These are phyloP conservation scores for Girardinus metallicus DNA, from an alignment of 2,797 vertebrate genomes.

Conservation along the genomic window DNA sequence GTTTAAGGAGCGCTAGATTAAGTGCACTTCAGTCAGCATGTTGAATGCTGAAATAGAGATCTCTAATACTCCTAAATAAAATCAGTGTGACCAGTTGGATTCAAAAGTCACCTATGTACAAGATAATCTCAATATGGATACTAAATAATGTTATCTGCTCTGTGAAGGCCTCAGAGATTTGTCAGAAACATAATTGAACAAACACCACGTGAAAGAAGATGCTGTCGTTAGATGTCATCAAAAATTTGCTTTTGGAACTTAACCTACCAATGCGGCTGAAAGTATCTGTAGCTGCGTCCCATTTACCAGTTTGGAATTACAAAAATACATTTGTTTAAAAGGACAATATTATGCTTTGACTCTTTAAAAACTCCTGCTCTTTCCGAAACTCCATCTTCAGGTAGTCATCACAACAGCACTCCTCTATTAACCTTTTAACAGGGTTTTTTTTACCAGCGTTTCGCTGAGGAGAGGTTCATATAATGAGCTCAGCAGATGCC, in stretches of 20 bases:
- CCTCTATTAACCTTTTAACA: no score
- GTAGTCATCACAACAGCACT: no score
- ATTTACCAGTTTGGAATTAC: no score
- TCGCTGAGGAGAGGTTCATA: no score
- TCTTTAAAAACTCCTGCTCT: no score
- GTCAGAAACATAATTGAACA: not conserved
- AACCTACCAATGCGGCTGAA: not conserved
- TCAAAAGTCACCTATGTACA: not conserved
- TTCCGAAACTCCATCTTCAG: no score
- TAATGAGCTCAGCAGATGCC: no score
- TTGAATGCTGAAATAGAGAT: not conserved
- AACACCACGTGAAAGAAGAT: not conserved
- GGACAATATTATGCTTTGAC: no score
- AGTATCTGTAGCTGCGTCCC: no score
- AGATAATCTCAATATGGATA: not conserved
- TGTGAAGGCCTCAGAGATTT: not conserved
- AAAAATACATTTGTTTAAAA: no score
- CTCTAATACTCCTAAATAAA: not conserved
- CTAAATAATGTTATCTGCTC: not conserved
- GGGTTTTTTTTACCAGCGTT: no score
- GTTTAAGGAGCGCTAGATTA: conserved; percentile 35
- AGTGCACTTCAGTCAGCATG: conserved; percentile 14
- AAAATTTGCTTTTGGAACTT: not conserved
- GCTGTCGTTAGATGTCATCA: not conserved
- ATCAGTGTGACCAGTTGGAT: not conserved